Percentiles rank a stretch among this genome's conserved stretches.
phyloP scores from a whole-genome alignment of 2,113 vertebrate species.

The Dolichallabes microphthalmus region DNA sequence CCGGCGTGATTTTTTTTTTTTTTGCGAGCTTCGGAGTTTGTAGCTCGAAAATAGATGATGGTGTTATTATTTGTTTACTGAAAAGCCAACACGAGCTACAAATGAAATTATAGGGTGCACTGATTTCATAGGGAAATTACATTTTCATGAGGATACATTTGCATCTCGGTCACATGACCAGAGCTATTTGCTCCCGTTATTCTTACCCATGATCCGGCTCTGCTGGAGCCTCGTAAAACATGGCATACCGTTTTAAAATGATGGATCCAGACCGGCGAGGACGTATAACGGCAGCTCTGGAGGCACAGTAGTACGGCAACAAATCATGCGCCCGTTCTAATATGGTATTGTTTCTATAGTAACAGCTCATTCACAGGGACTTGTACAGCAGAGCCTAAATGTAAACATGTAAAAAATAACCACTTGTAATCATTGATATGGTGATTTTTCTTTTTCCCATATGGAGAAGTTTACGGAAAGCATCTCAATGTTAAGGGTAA shows the following conservation, averaged over 20 bases:
- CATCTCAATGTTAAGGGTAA: not conserved
- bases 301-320: not conserved
- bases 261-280: not conserved
- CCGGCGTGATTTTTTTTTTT: not conserved
- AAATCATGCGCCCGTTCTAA: not conserved
- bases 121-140: not conserved
- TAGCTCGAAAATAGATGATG: not conserved
- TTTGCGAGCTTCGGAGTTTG: not conserved
- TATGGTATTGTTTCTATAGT: not conserved
- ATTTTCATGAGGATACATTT: not conserved
- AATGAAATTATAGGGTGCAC: slow-evolving; percentile 12
- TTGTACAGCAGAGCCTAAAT: not conserved
- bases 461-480: not conserved
- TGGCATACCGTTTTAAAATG: not conserved
- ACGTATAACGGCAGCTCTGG: not conserved
- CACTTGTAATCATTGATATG: not conserved
- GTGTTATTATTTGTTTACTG: not conserved
- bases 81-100: not conserved
- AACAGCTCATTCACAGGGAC: not conserved
- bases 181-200: not conserved
- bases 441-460: not conserved
- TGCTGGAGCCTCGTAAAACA: not conserved
- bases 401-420: not conserved
- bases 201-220: too few species aligned
- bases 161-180: not conserved